Evolutionary conservation across 2,113 vertebrate species (phyloP).

Genomic region (Butastur rufipennis): DNA sequence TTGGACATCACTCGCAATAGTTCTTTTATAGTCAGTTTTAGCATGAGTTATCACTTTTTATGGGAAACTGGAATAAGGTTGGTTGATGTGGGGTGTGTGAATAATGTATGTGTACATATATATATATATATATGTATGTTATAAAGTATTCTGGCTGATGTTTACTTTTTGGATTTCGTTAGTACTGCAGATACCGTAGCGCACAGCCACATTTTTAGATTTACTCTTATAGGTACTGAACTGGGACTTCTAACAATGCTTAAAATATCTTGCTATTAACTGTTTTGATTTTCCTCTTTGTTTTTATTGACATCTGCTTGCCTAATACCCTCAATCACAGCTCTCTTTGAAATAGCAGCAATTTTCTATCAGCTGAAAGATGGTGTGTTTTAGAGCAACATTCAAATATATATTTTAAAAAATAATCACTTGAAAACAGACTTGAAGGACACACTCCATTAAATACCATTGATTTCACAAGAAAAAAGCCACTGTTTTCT

Average conservation of each 20-base stretch:
- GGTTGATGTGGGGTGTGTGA: not conserved
- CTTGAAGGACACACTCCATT: not conserved
- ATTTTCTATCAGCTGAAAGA: not conserved
- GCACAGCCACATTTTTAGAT: not conserved
- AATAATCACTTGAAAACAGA: not conserved
- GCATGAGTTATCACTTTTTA: rapidly evolving
- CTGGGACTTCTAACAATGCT: not conserved
- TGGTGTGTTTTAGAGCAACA: not conserved
- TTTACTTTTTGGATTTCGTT: not conserved
- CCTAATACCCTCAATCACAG: not conserved
- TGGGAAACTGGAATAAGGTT: not conserved
- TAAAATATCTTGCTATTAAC: not conserved
- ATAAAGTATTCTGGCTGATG: not conserved
- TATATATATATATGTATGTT: not conserved
- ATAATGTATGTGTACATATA: not conserved
- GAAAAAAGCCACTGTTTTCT: not conserved
- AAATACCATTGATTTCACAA: not conserved
- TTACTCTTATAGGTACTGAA: not conserved
- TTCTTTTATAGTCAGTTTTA: not conserved
- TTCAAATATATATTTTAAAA: not conserved
- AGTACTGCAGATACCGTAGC: too few relatives aligned
- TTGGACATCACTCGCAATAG: not conserved
- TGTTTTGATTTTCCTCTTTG: not conserved
- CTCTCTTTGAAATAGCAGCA: not conserved
- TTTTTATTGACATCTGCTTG: not conserved